Percentiles rank a stretch among this genome's conserved stretches.
Evolutionary conservation across 1,140 invertebrate species (phyloP).

Genomic region (Batillaria attramentaria): DNA sequence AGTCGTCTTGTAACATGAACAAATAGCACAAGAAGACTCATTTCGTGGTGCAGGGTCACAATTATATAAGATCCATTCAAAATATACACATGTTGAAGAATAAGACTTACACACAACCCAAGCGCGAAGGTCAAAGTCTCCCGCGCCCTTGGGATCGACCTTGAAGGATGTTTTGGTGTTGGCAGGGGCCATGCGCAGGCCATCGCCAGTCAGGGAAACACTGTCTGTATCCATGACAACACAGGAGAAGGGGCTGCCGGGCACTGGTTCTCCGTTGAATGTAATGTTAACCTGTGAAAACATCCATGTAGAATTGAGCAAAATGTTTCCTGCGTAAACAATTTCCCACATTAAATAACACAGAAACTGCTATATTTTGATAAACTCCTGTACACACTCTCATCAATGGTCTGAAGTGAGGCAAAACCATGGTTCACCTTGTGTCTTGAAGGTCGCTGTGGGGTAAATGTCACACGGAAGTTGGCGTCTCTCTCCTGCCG

Average conservation of each 20-base stretch:
- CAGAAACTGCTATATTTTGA: not conserved
- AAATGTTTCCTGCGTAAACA: too few relatives aligned
- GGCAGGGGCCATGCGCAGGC: constrained; percentile 78
- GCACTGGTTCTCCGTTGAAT: constrained; percentile 24
- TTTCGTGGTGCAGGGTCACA: too few relatives aligned
- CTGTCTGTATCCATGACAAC: constrained; percentile 52
- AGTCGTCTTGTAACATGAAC: too few relatives aligned
- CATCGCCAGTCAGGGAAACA: constrained; percentile 58
- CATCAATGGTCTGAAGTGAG: not conserved
- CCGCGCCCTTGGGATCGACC: constrained; percentile 76
- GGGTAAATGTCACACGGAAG: constrained; percentile 97
- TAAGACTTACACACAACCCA: constrained; percentile 69
- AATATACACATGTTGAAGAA: not conserved
- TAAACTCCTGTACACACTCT: not conserved
- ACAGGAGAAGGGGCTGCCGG: constrained; percentile 59
- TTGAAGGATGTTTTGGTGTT: constrained; percentile 76
- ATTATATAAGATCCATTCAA: too few relatives aligned
- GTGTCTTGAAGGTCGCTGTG: constrained; percentile 82
- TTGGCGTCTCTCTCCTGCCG: constrained; percentile 94
- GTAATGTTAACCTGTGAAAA: constrained; percentile 27
- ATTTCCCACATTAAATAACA: too few relatives aligned
- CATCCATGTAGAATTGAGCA: too few relatives aligned
- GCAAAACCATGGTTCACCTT: constrained; percentile 14
- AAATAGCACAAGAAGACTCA: too few relatives aligned
- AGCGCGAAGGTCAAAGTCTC: constrained; percentile 69